phyloP scores from a whole-genome alignment of 2,797 vertebrate species.

The Sebastes steindachneri region DNA sequence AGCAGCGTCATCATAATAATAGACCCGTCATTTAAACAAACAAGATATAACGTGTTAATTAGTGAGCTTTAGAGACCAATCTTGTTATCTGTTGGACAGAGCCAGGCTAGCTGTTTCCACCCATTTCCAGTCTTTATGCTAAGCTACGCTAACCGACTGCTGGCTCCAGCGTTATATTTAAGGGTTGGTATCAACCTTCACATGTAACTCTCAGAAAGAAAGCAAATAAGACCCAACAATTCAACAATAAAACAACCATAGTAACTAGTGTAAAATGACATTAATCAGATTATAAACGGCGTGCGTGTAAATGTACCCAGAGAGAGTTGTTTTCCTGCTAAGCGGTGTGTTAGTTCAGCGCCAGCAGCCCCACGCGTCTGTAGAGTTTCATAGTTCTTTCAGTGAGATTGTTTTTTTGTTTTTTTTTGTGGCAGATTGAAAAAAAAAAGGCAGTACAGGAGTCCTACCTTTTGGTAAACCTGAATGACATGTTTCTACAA shows the following conservation, averaged over 20 bases:
- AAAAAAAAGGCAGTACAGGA: conserved; percentile 74
- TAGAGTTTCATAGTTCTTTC: conserved; percentile 14
- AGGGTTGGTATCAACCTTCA: not conserved
- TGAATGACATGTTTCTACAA: conserved; percentile 99
- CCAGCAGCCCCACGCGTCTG: conserved; percentile 64
- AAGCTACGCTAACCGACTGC: not conserved
- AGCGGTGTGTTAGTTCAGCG: conserved; percentile 74
- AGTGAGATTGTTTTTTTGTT: conserved; percentile 20
- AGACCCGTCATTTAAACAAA: not conserved
- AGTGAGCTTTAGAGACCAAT: not conserved
- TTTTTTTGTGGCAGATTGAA: conserved; percentile 30
- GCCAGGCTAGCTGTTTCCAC: not conserved
- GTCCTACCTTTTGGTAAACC: conserved; percentile 99
- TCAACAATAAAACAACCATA: not conserved
- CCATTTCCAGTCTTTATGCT: not conserved
- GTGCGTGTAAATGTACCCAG: conserved; percentile 53
- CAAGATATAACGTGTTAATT: not conserved
- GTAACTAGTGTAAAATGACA: not conserved
- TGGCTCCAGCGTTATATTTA: not conserved
- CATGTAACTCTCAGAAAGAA: not conserved
- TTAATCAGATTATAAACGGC: not conserved
- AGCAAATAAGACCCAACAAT: not conserved
- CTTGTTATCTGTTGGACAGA: not conserved
- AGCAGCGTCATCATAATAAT: too few relatives aligned
- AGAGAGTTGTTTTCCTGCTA: conserved; percentile 22